These are phyloP conservation scores for Oreochromis grahami DNA, from an alignment of 2,797 vertebrate genomes.

Conservation along the genomic window DNA sequence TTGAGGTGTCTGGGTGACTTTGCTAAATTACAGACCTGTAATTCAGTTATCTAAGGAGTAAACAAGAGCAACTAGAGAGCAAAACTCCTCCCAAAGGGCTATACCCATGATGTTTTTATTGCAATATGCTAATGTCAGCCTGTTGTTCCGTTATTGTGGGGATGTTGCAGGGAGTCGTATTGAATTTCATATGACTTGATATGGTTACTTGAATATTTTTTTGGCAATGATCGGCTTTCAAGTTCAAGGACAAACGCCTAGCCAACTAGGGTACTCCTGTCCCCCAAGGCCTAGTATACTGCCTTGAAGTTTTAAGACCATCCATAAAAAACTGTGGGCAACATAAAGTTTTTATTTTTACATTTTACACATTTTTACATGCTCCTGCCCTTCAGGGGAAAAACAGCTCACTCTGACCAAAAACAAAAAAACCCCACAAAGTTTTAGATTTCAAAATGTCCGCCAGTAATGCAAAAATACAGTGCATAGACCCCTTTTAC, in stretches of 20 bases:
- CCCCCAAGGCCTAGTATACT: not conserved
- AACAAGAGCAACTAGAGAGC: not conserved
- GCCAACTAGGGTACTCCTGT: not conserved
- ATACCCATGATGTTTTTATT: not conserved
- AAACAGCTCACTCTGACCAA: not conserved
- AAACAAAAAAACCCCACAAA: not conserved
- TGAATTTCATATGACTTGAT: not conserved
- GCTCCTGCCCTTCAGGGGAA: not conserved
- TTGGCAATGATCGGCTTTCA: fast-evolving
- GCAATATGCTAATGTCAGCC: not conserved
- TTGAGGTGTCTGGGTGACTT: not conserved
- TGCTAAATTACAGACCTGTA: not conserved
- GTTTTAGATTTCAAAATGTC: not conserved
- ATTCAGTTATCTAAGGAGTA: not conserved
- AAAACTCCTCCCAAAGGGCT: not conserved
- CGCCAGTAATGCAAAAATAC: not conserved
- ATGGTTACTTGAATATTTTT: fast-evolving
- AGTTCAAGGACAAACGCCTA: not conserved
- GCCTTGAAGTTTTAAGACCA: not conserved
- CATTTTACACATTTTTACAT: not conserved
- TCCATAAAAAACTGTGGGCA: not conserved
- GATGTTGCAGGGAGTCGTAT: not conserved
- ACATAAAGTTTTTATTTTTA: not conserved
- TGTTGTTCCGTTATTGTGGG: fast-evolving
- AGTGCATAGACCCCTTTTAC: not conserved